Evolutionary conservation across 2,888 invertebrate species (phyloP), one percentile per base, ranked within the genome.

Genomic region (Metellina segmentata): DNA sequence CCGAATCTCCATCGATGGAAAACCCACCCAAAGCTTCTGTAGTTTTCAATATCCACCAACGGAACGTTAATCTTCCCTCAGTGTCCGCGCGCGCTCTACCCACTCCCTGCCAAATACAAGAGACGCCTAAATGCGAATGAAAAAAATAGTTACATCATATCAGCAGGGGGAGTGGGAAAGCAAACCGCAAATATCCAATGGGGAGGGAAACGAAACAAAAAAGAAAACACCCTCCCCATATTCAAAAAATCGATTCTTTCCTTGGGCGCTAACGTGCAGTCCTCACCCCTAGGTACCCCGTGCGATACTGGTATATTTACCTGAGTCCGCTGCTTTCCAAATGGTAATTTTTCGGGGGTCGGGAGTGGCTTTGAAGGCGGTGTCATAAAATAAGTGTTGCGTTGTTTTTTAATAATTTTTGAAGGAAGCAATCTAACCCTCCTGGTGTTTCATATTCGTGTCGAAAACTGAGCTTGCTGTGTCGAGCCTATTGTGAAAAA

Each of bases 191-290:
- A 81, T 71, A 79, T 81, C 79, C 70, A 72, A 81, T 52, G 49
- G 78, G 70, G 69, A 20, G 70, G 51, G 52, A 72, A 11, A 34
- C 48, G 61, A 61, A 85, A 77, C 48, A 85, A 85, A 75, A 85
- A 75, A 75, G 19, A 71, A 86, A 52, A 19, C 52, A 20, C 72
- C 53, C 53, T 52, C 75, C 81, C 71, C 48, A 19, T 78, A 79
- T 61, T 89, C 77, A 83, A 77, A 88, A 90, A 85, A 90, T 90
- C 89, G 89, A 90, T 90, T 79, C 52, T 70, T 82, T 89, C 74
- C 70, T 86, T 78, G 7, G 75, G 19, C 75, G 48, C 48, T 48
- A 75, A 75, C 48, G 34, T 34, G 75, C 48, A 34, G 13, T 49
- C 75, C 61, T 16, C 16, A 11, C 11, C 61, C 61, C 61, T 16